Evolutionary conservation across 2,797 vertebrate species (phyloP), one percentile per base, ranked within the genome.

Genomic region (Crypturellus tataupa): DNA sequence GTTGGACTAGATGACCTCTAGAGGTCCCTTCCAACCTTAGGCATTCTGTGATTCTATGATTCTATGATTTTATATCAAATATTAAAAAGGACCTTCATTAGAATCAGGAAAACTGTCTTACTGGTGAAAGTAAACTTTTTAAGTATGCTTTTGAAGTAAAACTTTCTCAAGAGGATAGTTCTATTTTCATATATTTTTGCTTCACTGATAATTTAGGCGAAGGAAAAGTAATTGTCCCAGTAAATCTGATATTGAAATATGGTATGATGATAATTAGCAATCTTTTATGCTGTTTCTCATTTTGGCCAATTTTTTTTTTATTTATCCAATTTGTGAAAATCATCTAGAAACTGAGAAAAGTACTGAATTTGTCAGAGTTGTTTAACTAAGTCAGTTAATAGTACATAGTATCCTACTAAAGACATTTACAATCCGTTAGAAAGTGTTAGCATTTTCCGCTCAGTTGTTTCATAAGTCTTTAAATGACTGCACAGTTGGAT

Each of bases 1-100:
- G n/a, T n/a, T n/a, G n/a, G n/a, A n/a, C n/a, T n/a, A n/a, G n/a
- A n/a, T n/a, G n/a, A n/a, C n/a, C n/a, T n/a, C n/a, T n/a, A n/a
- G n/a, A n/a, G n/a, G n/a, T n/a, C n/a, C n/a, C n/a, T n/a, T n/a
- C n/a, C n/a, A n/a, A n/a, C n/a, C n/a, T n/a, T n/a, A n/a, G n/a
- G n/a, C n/a, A n/a, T n/a, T n/a, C n/a, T n/a, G n/a, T n/a, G n/a
- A n/a, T n/a, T n/a, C n/a, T n/a, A n/a, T n/a, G n/a, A n/a, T n/a
- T n/a, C n/a, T n/a, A n/a, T n/a, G n/a, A n/a, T 83, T 90, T 87
- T 85, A 65, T 60, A 91, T 70, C 31, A 64, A 56, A 69, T 62
- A 60, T 70, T 62, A 85, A 55, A 25, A 70, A 59, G 18, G 33
- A 70, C 64, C 80, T 90, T 92, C 53, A 53, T 47, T 90, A 75